These are phyloP conservation scores for Palythoa grandiflora DNA, from an alignment of 92 coral and sea anemone species.

Conservation along the genomic window DNA sequence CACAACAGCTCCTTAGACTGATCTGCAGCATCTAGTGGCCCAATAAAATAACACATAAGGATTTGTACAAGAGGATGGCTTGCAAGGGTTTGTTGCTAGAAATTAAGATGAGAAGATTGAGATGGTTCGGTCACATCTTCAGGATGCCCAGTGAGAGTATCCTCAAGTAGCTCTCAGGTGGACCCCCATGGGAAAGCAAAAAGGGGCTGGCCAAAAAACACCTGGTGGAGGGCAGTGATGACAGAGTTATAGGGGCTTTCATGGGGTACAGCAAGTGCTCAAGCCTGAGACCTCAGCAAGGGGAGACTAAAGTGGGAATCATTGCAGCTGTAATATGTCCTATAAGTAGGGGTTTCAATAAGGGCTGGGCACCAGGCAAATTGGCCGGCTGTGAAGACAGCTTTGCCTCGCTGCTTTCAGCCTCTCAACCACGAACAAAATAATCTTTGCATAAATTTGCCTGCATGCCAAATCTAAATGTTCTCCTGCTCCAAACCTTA, in stretches of 20 bases:
- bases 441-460: no score
- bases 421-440: no score
- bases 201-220: not conserved
- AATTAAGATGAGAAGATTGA: conserved; percentile 8
- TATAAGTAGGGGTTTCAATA: not conserved
- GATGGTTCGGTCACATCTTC: conserved; percentile 8
- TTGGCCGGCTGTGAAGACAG: no score
- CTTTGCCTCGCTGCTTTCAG: no score
- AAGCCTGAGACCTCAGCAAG: not conserved
- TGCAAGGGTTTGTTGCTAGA: not conserved
- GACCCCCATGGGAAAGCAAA: not conserved
- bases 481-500: no score
- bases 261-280: not conserved
- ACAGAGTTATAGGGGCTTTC: not conserved
- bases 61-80: no score
- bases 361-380: no score
- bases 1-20: no score
- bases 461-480: no score
- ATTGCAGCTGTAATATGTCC: not conserved
- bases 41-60: no score
- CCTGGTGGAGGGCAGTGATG: not conserved
- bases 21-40: no score
- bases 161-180: conserved; percentile 7
- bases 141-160: not conserved
- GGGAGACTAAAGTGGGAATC: not conserved